Evolutionary conservation across 2,888 invertebrate genomes (phyloP).

Genomic region (Aleiodes leptofemur): DNA sequence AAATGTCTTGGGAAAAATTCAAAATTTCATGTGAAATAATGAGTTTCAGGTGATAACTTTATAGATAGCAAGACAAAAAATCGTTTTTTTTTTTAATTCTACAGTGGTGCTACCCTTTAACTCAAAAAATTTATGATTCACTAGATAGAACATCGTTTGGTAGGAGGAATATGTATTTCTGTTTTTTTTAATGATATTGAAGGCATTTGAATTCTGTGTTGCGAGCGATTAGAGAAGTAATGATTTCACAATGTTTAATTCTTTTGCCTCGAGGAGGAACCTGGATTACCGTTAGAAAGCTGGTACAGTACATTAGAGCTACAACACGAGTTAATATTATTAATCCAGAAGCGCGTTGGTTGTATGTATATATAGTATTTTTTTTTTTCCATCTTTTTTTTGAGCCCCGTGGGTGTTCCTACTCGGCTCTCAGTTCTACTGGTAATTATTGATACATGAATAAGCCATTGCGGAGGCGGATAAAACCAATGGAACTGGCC

Average conservation of each 20-base stretch:
- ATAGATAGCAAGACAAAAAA: no score
- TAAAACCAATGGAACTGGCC: background rate
- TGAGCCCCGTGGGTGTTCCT: slow-evolving; percentile 39
- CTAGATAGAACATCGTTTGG: background rate
- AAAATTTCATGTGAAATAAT: no score
- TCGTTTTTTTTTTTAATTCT: no score
- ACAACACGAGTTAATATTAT: slow-evolving; percentile 20
- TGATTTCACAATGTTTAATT: slow-evolving; percentile 38
- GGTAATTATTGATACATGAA: slow-evolving; percentile 45
- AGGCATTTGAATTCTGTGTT: no score
- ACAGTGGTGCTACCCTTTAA: no score
- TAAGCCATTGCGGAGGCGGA: slow-evolving; percentile 39
- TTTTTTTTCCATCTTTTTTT: background rate
- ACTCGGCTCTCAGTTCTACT: slow-evolving; percentile 21
- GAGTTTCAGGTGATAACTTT: no score
- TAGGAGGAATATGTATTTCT: no score
- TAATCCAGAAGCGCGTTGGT: slow-evolving; percentile 29
- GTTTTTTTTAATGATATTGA: no score
- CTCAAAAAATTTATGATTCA: background rate
- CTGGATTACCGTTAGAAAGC: slow-evolving; percentile 34
- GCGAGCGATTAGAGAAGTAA: slow-evolving; percentile 8
- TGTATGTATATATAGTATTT: slow-evolving; percentile 11
- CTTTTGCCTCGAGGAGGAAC: slow-evolving; percentile 23
- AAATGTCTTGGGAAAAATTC: no score
- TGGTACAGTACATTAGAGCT: slow-evolving; percentile 18